A percentile compares a stretch with the other conserved stretches of the same genome.
Evolutionary conservation across 2,797 vertebrate species (phyloP).

Genomic region (Apogon talboti): DNA sequence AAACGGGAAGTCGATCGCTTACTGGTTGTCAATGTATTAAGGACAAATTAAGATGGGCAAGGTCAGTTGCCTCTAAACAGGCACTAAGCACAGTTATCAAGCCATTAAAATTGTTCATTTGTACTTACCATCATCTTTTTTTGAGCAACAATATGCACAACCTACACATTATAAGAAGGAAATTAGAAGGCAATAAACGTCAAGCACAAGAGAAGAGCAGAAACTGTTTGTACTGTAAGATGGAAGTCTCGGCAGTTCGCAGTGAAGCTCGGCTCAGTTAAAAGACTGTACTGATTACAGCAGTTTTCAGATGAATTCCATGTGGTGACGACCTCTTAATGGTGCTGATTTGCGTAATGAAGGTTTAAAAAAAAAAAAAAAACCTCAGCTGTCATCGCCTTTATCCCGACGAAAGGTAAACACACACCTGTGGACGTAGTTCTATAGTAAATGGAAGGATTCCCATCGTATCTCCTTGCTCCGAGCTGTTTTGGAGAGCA

Average conservation of each 20-base stretch:
- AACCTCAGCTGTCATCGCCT: not conserved
- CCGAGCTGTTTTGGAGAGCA: slow-evolving; percentile 17
- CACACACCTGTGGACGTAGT: slow-evolving; percentile 12
- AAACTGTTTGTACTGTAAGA: slow-evolving; percentile 9
- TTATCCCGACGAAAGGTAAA: not conserved
- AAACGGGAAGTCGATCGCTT: slow-evolving; percentile 27
- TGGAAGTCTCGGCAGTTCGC: not conserved
- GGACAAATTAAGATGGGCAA: slow-evolving; percentile 18
- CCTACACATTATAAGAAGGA: not conserved
- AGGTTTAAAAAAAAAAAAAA: slow-evolving; percentile 27
- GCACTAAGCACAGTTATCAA: slow-evolving; percentile 4
- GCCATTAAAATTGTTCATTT: not conserved
- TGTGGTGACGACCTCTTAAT: slow-evolving; percentile 56
- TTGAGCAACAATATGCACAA: slow-evolving; percentile 3
- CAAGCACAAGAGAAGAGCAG: slow-evolving; percentile 2
- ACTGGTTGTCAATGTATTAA: slow-evolving; percentile 9
- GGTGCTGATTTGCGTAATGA: slow-evolving; percentile 59
- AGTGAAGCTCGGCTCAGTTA: not conserved
- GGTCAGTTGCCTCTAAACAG: not conserved
- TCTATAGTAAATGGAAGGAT: slow-evolving; percentile 19
- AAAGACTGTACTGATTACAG: slow-evolving; percentile 8
- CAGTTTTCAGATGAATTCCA: slow-evolving; percentile 15
- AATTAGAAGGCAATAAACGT: slow-evolving; percentile 8
- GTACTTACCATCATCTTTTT: slow-evolving; percentile 5
- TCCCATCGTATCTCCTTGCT: slow-evolving; percentile 1